Base-by-base conservation (phyloP, 2,888 invertebrate genomes). In the Eupithecia inturbata region DNA sequence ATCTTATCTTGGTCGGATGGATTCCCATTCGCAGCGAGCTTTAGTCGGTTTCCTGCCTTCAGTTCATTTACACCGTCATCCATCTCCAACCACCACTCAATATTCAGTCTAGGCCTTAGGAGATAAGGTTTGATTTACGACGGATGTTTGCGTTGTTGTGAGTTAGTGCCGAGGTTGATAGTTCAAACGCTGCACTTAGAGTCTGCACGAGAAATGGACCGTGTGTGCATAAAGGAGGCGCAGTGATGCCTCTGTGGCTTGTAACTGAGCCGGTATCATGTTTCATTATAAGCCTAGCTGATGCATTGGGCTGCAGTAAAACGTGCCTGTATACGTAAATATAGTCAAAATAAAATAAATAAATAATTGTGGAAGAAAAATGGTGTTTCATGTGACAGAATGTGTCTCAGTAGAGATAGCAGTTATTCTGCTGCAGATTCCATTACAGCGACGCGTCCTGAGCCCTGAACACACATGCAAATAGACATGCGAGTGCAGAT, bases 101-200 rank as follows among this genome's bases (percentile, higher is more conserved):
- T 70, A 72, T 68, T 70, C 57, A 75, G 60, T 68, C 49, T 64
- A 63, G 22, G 16, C 45, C 26, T 19, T 69, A 62, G 3, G 39
- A 28, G 41, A 70, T 71, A 75, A 70, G 71, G 71, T 74, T 63
- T 66, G 63, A 69, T 71, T 71, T 69, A 62, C 26, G 70, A 53
- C 31, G n/a, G 22, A 73, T 16, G 28, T 60, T 19, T 19, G 53
- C 45, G 28, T 28, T 49, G 26, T 49, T 49, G 26, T 49, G 60
- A 45, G 64, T 69, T 28, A 49, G 45, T 63, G 68, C 70, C n/a
- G 57, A 41, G 70, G 77, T 71, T 76, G 74, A 76, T 76, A 73
- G 78, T 76, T 76, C 70, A 78, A 73, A 70, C 69, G 67, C 71
- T 76, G 72, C 70, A 67, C 71, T 71, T 36, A 49, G 14, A 26